Percentiles rank a stretch among this genome's conserved stretches.
phyloP scores from a whole-genome alignment of 2,888 invertebrate species.

The Lasioglossum villosulum region DNA sequence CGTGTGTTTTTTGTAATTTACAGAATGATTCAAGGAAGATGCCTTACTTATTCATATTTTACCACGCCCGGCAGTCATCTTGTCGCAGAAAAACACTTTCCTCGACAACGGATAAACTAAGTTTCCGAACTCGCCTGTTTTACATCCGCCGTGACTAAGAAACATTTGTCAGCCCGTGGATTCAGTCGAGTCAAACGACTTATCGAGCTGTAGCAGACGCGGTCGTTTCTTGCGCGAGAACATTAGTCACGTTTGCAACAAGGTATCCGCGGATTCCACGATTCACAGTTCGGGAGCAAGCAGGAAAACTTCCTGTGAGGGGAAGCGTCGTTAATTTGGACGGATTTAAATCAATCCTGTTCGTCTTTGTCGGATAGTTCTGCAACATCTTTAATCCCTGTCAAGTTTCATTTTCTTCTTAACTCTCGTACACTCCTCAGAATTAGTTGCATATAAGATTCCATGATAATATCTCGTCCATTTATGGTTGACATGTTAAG shows the following conservation, averaged over 20 bases:
- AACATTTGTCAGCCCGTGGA: constrained; percentile 59
- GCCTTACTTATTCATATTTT: not conserved
- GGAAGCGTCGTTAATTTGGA: constrained; percentile 31
- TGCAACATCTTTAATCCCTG: not conserved
- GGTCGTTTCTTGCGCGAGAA: constrained; percentile 17
- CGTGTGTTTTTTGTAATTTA: too few species aligned
- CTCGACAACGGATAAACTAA: constrained; percentile 10
- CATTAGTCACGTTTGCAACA: constrained; percentile 67
- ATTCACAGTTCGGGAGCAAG: constrained; percentile 15
- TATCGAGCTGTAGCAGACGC: constrained; percentile 54
- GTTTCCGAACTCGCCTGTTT: constrained; percentile 36
- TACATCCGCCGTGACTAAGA: constrained; percentile 48
- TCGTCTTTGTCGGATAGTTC: not conserved
- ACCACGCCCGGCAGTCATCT: not conserved
- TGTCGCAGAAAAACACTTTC: constrained; percentile 33
- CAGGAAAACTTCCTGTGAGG: constrained; percentile 29
- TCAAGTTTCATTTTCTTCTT: not conserved
- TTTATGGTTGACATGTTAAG: too few species aligned
- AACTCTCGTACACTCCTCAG: not conserved
- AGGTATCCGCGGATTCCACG: constrained; percentile 37
- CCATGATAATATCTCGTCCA: too few species aligned
- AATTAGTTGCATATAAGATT: not conserved
- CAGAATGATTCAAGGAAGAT: not conserved
- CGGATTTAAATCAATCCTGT: constrained; percentile 42
- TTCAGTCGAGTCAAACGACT: constrained; percentile 53